These are phyloP conservation scores for Pachydiplax longipennis DNA, from an alignment of 2,888 invertebrate species.

Conservation along the genomic window DNA sequence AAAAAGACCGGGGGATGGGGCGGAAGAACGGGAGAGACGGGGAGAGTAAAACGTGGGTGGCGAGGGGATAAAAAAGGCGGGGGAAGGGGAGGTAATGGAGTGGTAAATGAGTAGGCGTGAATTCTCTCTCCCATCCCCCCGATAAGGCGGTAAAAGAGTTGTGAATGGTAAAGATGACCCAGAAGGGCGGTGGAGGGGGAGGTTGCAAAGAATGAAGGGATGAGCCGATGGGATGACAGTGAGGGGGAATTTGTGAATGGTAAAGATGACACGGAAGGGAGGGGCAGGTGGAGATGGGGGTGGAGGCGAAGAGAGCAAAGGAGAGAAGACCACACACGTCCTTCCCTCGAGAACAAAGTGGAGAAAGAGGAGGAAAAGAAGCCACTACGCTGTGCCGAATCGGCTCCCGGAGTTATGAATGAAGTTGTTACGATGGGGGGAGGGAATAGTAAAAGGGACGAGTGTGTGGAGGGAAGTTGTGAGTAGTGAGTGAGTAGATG, in stretches of 20 bases:
- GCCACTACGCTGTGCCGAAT: conserved; percentile 35
- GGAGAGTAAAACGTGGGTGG: neutral
- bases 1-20: neutral
- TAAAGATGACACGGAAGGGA: neutral
- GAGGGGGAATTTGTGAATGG: neutral
- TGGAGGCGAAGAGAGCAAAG: neutral
- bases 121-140: neutral
- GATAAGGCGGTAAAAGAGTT: neutral
- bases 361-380: neutral
- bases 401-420: conserved; percentile 34
- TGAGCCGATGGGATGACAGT: neutral
- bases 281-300: neutral
- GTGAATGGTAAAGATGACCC: conserved; percentile 1
- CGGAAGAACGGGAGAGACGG: neutral
- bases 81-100: conserved; percentile 25
- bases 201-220: neutral
- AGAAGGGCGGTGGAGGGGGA: neutral
- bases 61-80: neutral
- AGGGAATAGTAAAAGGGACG: neutral
- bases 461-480: neutral
- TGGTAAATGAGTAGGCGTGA: conserved; percentile 42
- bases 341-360: neutral
- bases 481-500: conserved; percentile 20
- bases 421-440: conserved; percentile 33
- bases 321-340: neutral